phyloP scores from a whole-genome alignment of 2,113 vertebrate species.

The Caranx melampygus region DNA sequence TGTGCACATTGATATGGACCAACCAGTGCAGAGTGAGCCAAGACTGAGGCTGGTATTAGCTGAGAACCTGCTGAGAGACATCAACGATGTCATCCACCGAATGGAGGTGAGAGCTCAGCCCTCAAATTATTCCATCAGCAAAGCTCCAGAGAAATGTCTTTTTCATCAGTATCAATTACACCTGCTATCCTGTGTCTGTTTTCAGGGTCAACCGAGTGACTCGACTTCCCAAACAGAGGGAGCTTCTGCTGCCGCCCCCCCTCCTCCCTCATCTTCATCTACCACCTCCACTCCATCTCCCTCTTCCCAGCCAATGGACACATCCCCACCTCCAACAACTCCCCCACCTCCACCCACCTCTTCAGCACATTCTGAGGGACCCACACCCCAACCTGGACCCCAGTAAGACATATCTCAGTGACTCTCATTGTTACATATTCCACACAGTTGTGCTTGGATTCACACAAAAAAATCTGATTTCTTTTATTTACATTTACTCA shows the following conservation, averaged over 20 bases:
- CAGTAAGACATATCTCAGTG: conserved; percentile 60
- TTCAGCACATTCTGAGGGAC: conserved; percentile 78
- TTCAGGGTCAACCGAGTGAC: conserved; percentile 73
- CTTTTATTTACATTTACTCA: background rate
- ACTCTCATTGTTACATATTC: background rate
- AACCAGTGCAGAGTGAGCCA: conserved; percentile 88
- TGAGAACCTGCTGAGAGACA: conserved; percentile 91
- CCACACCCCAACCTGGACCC: conserved; percentile 78
- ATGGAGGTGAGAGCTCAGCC: conserved; percentile 84
- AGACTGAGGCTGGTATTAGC: conserved; percentile 91
- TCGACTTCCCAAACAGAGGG: conserved; percentile 71
- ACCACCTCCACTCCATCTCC: conserved; percentile 81
- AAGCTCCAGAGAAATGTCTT: background rate
- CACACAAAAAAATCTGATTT: background rate
- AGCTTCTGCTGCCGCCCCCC: conserved; percentile 37
- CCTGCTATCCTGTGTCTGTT: background rate
- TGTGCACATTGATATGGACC: conserved; percentile 93
- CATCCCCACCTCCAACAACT: conserved; percentile 81
- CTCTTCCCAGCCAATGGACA: conserved; percentile 84
- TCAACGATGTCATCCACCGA: conserved; percentile 86
- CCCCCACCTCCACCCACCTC: conserved; percentile 76
- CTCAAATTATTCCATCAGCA: background rate
- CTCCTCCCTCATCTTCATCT: conserved; percentile 77
- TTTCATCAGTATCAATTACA: background rate
- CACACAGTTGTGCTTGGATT: background rate